Conservation (phyloP, 2,888 invertebrate species). For the Drosophila prostipennis region DNA sequence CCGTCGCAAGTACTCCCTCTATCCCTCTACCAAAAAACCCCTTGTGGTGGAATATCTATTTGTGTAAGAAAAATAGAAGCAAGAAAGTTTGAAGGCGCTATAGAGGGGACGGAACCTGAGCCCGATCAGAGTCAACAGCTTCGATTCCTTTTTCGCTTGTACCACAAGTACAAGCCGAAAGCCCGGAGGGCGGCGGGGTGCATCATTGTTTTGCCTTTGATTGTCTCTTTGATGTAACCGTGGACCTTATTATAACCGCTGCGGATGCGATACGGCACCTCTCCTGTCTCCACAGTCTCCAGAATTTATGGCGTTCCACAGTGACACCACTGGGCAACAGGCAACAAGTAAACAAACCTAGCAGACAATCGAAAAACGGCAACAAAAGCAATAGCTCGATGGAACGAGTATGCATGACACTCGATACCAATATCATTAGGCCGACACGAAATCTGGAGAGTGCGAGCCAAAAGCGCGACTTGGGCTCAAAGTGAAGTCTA, state of each 20-base stretch:
- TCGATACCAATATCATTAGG: slow-evolving; percentile 43
- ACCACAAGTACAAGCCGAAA: neutral
- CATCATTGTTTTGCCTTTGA: slow-evolving; percentile 60
- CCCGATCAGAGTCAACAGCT: too few species aligned
- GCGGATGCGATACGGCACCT: slow-evolving; percentile 13
- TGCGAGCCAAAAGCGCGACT: neutral
- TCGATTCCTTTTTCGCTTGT: neutral
- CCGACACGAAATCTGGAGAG: neutral
- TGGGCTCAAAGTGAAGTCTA: neutral
- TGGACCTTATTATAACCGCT: slow-evolving; percentile 43
- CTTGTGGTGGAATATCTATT: too few species aligned
- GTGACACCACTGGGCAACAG: slow-evolving; percentile 50
- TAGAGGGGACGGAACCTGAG: too few species aligned
- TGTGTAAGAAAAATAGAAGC: too few species aligned
- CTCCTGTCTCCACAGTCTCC: slow-evolving; percentile 13
- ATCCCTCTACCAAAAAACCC: too few species aligned
- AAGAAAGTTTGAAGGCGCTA: too few species aligned
- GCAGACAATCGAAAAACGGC: slow-evolving; percentile 49
- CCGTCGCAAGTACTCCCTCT: neutral
- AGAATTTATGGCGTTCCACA: slow-evolving; percentile 64
- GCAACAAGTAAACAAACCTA: slow-evolving; percentile 38
- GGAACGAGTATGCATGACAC: slow-evolving; percentile 39
- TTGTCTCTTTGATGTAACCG: slow-evolving; percentile 68
- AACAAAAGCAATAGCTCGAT: slow-evolving; percentile 42
- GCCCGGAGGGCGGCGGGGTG: slow-evolving; percentile 4